Evolutionary conservation across 2,888 invertebrate genomes (phyloP), one percentile per base, ranked within the genome.

Genomic region (Caenorhabditis sp.): DNA sequence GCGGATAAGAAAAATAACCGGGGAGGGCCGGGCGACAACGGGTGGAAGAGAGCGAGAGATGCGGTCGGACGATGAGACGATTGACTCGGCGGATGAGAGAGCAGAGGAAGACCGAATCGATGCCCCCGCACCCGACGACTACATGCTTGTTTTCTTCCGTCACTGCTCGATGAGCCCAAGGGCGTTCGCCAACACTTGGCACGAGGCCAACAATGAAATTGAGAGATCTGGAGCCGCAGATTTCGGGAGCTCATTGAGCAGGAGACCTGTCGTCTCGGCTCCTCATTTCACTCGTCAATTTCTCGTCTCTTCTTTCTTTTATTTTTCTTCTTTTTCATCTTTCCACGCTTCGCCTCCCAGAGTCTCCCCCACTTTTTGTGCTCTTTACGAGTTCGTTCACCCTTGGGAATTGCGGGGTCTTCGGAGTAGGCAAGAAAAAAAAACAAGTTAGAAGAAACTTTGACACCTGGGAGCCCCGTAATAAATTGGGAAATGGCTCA

Each of bases 221-320:
- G 20, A 30, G 24, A 41, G 59, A 30, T 17, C 15, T 17, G 7
- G 41, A 41, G 41, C 30, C 6, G 8, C 41, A 8, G 46, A 46
- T 46, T 26, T 56, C 35, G 24, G 30, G 22, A 43, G 52, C 52
- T 62, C 27, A 41, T 2, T 30, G 52, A 48, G 39, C 52, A 30
- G 26, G 1, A 22, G 45, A 56, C 46, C 37, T 37, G 37, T 35
- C 45, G 27, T 41, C 62, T 41, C 2, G 15, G 20, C 30, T 43
- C 45, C 63, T 63, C 52, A 63, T 71, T 55, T 46, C 48, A 30
- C 61, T 61, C 59, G 48, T 59, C 70, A 59, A 61, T 59, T 53
- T 46, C n/a, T 35, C 11, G 2, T 30, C 50, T 26, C 22, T 27
- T 58, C 26, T 17, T 24, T 65, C 22, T 15, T 32, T 50, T 66